Evolutionary conservation across 2,113 vertebrate species (phyloP).

Genomic region (Pomatorhinus ruficollis): DNA sequence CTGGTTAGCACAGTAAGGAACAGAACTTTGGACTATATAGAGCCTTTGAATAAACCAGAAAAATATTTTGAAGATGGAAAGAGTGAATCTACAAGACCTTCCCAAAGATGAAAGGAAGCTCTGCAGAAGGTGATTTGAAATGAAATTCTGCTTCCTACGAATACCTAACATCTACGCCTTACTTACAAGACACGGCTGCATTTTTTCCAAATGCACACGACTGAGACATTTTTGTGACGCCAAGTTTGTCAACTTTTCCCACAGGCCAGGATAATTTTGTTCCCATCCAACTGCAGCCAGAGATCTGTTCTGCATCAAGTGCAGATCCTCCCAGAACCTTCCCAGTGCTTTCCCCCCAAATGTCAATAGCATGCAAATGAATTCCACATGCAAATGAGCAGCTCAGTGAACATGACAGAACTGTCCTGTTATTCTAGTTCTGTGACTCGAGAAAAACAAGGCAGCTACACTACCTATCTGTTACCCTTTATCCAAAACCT

Average conservation of each 20-base stretch:
- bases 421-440: conserved; percentile 27
- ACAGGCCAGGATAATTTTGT: conserved; percentile 30
- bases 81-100: background rate
- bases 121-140: background rate
- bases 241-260: conserved; percentile 39
- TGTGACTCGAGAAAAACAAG: background rate
- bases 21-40: background rate
- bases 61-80: background rate
- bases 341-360: background rate
- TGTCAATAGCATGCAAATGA: conserved; percentile 57
- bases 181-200: background rate
- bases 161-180: background rate
- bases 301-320: conserved; percentile 1
- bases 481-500: background rate
- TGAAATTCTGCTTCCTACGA: background rate
- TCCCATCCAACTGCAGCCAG: conserved; percentile 36
- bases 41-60: background rate
- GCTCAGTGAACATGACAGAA: conserved; percentile 5
- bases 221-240: conserved; percentile 17
- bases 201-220: background rate
- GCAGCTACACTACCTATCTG: background rate
- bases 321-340: conserved; percentile 18
- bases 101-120: background rate
- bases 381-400: conserved; percentile 65
- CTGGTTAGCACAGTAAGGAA: background rate